These are phyloP conservation scores for Ommatoiulus sabulosus DNA, from an alignment of 2,888 invertebrate species.

Conservation along the genomic window DNA sequence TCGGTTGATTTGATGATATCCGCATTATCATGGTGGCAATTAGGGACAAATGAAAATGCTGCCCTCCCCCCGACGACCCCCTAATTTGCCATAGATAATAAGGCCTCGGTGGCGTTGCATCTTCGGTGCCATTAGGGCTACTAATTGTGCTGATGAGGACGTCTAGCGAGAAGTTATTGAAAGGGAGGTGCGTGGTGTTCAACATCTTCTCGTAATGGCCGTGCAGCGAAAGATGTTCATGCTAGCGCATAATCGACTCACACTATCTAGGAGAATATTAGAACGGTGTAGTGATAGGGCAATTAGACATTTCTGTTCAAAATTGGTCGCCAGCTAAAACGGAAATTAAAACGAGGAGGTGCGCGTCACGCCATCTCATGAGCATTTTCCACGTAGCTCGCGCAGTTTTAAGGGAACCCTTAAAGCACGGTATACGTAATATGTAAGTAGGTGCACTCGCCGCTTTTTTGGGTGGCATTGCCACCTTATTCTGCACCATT, in stretches of 20 bases:
- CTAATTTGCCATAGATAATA: not conserved
- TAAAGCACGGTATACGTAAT: not conserved
- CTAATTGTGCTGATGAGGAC: constrained; percentile 46
- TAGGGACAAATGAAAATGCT: constrained; percentile 19
- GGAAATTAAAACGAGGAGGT: constrained; percentile 53
- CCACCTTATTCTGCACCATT: no score
- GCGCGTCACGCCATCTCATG: not conserved
- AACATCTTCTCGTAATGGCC: not conserved
- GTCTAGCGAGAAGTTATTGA: constrained; percentile 30
- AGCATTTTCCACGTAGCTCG: constrained; percentile 9
- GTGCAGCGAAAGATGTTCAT: constrained; percentile 18
- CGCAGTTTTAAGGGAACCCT: not conserved
- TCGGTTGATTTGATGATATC: constrained; percentile 8
- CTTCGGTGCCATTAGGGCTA: constrained; percentile 7
- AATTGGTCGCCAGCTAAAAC: constrained; percentile 45
- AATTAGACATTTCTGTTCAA: constrained; percentile 52
- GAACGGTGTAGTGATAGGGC: constrained; percentile 44
- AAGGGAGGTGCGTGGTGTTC: not conserved
- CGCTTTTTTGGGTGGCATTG: no score
- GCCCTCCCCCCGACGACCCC: not conserved
- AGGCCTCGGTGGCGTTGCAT: constrained; percentile 6
- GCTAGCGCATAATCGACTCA: constrained; percentile 19
- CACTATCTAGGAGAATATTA: constrained; percentile 9
- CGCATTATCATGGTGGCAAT: constrained; percentile 19
- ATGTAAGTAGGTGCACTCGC: no score